A percentile compares a stretch with the other conserved stretches of the same genome.
These are phyloP conservation scores for Apodemus agrarius DNA, from an alignment of 2,797 vertebrate species.

Conservation along the genomic window DNA sequence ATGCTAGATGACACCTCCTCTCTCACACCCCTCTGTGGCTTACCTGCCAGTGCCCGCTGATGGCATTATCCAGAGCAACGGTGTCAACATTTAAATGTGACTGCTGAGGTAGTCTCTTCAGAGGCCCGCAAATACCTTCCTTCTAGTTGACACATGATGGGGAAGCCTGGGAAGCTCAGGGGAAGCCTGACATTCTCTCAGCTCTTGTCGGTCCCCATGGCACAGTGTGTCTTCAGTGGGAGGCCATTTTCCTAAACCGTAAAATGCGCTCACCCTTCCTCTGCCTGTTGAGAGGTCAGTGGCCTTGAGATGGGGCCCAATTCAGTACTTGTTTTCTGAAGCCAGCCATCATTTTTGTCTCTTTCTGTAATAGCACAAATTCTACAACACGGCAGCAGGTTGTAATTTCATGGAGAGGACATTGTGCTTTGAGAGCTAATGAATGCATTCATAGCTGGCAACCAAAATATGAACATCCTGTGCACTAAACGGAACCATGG, in stretches of 20 bases:
- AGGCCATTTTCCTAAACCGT: neutral
- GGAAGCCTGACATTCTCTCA: neutral
- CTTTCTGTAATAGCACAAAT: conserved; percentile 28
- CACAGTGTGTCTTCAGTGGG: neutral
- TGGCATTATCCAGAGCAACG: neutral
- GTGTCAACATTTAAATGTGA: neutral
- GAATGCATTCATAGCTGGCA: conserved; percentile 30
- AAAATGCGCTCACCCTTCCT: neutral
- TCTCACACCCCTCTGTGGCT: too few relatives aligned
- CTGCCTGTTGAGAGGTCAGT: neutral
- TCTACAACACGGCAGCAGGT: neutral
- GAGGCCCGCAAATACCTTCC: neutral
- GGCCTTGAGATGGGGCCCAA: neutral
- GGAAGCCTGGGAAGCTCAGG: neutral
- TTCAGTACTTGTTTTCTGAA: conserved; percentile 27
- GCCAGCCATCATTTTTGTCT: conserved; percentile 40
- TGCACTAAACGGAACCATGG: neutral
- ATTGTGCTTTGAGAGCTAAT: conserved; percentile 61
- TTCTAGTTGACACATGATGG: neutral
- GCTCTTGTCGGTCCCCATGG: neutral
- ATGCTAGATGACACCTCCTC: neutral
- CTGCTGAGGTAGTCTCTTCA: neutral
- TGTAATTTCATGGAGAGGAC: conserved; percentile 24
- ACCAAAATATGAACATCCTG: neutral
- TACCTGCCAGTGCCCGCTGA: neutral